Percentiles rank a stretch among this genome's conserved stretches.
Conservation (phyloP, 1,140 invertebrate species). For the Dryas iulia region DNA sequence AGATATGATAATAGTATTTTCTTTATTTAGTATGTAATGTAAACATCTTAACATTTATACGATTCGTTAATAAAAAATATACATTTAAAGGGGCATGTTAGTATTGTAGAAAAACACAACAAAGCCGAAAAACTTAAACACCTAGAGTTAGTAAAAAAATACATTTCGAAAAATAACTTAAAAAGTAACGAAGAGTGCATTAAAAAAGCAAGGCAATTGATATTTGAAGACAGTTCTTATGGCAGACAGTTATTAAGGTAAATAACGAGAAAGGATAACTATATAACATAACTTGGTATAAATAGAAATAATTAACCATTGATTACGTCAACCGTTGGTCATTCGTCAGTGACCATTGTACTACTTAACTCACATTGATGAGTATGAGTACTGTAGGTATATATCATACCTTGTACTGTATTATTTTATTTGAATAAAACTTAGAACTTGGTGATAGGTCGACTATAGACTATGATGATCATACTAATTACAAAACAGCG, state of each 20-base stretch:
- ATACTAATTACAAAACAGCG: slow-evolving; percentile 34
- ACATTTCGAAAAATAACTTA: slow-evolving; percentile 27
- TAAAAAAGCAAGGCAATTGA: slow-evolving; percentile 36
- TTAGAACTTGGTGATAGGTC: too few species aligned
- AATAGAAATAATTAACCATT: neutral
- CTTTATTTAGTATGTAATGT: too few species aligned
- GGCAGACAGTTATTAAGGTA: slow-evolving; percentile 51
- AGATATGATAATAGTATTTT: too few species aligned
- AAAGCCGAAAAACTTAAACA: slow-evolving; percentile 36
- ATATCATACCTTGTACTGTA: too few species aligned
- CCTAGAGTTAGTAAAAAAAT: slow-evolving; percentile 36
- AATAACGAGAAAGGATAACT: neutral
- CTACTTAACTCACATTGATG: neutral
- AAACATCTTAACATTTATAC: too few species aligned
- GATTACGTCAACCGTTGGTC: neutral
- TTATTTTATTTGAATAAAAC: too few species aligned
- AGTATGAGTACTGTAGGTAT: neutral
- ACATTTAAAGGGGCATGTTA: slow-evolving; percentile 38
- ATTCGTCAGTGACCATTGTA: neutral
- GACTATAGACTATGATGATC: too few species aligned
- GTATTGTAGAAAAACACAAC: slow-evolving; percentile 37
- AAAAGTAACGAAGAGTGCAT: slow-evolving; percentile 30
- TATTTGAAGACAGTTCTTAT: slow-evolving; percentile 53
- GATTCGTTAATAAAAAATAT: slow-evolving; percentile 5
- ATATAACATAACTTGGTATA: neutral